Conservation (phyloP, 1,140 invertebrate species). For the Amyelois transitella region DNA sequence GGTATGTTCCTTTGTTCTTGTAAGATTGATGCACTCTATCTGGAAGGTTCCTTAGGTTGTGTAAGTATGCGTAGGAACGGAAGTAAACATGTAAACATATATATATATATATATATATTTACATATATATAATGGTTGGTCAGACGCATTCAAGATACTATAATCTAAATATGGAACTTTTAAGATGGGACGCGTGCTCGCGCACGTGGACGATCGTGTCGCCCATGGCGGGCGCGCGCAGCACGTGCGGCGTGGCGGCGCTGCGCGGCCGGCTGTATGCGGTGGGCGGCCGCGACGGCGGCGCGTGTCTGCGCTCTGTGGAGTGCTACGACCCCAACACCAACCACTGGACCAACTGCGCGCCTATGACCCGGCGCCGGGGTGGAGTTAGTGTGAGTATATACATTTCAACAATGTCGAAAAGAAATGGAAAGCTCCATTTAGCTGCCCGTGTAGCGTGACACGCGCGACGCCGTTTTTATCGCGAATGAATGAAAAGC, state of each 20-base stretch:
- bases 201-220: constrained; percentile 91
- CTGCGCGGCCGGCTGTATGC: constrained; percentile 90
- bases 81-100: too few species aligned
- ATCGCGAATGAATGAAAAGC: too few species aligned
- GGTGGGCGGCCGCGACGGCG: constrained; percentile 94
- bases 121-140: too few species aligned
- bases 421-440: too few species aligned
- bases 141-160: too few species aligned
- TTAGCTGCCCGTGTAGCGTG: too few species aligned
- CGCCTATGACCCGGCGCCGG: constrained; percentile 90
- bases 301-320: constrained; percentile 91
- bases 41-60: too few species aligned
- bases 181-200: constrained; percentile 89
- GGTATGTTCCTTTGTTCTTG: constrained; percentile 71
- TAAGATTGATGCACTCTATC: too few species aligned
- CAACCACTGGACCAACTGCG: constrained; percentile 90
- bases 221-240: constrained; percentile 89
- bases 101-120: too few species aligned
- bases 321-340: constrained; percentile 95
- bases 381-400: constrained; percentile 83
- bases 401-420: too few species aligned
- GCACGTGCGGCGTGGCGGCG: constrained; percentile 92
- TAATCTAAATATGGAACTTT: background rate
- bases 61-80: too few species aligned
- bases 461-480: too few species aligned